Evolutionary conservation across 1,140 invertebrate species (phyloP).

Genomic region (Dendrolimus kikuchii): DNA sequence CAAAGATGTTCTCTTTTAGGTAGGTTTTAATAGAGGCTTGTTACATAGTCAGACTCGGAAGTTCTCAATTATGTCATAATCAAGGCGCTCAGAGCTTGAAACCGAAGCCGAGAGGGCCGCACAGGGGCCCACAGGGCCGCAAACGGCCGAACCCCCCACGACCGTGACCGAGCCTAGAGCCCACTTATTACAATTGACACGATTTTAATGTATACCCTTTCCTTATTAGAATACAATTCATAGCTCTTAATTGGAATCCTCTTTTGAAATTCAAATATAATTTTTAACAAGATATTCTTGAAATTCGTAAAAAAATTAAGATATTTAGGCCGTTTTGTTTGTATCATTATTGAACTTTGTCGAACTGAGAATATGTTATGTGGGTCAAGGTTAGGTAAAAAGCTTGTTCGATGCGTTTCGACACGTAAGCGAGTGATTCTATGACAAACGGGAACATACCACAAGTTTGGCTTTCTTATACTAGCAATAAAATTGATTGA

Average conservation of each 20-base stretch:
- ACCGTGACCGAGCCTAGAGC: constrained; percentile 9
- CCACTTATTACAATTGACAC: constrained; percentile 26
- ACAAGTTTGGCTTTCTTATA: no score
- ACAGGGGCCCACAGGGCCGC: constrained; percentile 3
- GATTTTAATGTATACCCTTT: constrained; percentile 24
- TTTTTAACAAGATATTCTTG: no score
- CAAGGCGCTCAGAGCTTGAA: constrained; percentile 22
- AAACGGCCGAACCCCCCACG: constrained; percentile 5
- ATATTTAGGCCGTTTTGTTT: no score
- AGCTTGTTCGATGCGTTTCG: no score
- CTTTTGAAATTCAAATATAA: no score
- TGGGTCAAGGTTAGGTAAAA: no score
- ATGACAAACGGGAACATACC: no score
- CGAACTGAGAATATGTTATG: no score
- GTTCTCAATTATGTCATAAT: constrained; percentile 50
- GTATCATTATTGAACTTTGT: no score
- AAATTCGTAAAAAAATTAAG: no score
- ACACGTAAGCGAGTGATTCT: no score
- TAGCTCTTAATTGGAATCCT: neutral
- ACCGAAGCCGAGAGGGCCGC: constrained; percentile 17
- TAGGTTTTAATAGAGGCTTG: constrained; percentile 15
- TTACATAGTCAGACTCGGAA: constrained; percentile 26
- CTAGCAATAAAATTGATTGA: no score
- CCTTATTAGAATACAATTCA: constrained; percentile 26
- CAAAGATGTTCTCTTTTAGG: constrained; percentile 1